Evolutionary conservation across 1,140 invertebrate species (phyloP), one percentile per base, ranked within the genome.

Genomic region (Microplitis mediator): DNA sequence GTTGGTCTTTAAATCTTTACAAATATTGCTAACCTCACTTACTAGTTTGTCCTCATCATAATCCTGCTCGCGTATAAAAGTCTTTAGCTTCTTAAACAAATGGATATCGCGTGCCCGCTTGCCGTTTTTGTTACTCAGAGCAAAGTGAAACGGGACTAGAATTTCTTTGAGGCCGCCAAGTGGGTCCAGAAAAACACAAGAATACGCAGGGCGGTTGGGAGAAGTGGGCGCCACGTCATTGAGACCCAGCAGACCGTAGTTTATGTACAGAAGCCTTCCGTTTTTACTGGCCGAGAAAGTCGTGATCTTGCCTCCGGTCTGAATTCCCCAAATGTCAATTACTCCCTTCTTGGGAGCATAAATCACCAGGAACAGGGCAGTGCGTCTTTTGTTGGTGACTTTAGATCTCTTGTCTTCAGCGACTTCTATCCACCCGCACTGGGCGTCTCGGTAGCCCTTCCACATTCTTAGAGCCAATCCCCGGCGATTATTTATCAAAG

Each of bases 381-480:
- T 88, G 50, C 89, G 84, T 71, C 35, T 45, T 73, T 23, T 68
- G 52, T 4, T 6, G 72, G 67, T 32, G 50, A 50, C 69, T 71
- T 58, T 23, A 39, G 62, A 50, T 52, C 69, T 11, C 50, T 88
- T 88, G 75, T 92, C 91, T 80, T 94, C 93, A 5, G 89, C 82
- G 45, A 93, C 93, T 87, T 95, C 92, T 52, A 98, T 87, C 92
- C 97, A 99, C 5, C 93, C 93, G 86, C 94, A 96, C 81, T 98
- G 95, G 6, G 97, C 96, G 86, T 98, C 94, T 71, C 97, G 88
- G 82, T 97, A 98, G 8, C 96, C 97, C 89, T 98, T 98, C 90
- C 96, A 97, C 83, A 98, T 93, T 71, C 95, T 89, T 16, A 98
- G 82, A 16, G 93, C 92, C 67, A 94, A 89, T 6, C 95, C 95